Evolutionary conservation across 2,888 invertebrate species (phyloP).

Genomic region (Empis livida): DNA sequence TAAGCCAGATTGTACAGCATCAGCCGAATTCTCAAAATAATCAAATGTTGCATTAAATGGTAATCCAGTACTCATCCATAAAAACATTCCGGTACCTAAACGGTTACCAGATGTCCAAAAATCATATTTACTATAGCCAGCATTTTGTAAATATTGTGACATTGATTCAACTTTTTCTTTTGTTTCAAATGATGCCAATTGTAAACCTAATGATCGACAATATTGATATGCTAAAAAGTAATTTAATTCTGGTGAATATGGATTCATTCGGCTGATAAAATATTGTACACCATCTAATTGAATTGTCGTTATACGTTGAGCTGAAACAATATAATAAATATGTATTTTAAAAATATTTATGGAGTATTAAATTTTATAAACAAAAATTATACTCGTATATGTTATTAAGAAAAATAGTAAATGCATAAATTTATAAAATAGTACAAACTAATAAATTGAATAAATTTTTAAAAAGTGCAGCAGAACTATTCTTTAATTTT

Average conservation of each 20-base stretch:
- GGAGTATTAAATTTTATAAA: too few species aligned
- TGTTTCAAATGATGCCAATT: slow-evolving; percentile 73
- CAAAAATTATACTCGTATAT: too few species aligned
- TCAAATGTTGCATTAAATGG: slow-evolving; percentile 83
- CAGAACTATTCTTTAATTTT: too few species aligned
- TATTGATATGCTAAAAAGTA: slow-evolving; percentile 80
- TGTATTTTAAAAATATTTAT: too few species aligned
- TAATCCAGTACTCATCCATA: slow-evolving; percentile 82
- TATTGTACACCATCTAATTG: slow-evolving; percentile 76
- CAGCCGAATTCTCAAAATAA: slow-evolving; percentile 54
- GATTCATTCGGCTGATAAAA: slow-evolving; percentile 77
- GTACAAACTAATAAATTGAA: too few species aligned
- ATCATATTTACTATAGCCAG: slow-evolving; percentile 72
- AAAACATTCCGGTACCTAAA: slow-evolving; percentile 72
- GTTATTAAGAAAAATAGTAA: too few species aligned
- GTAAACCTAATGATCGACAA: slow-evolving; percentile 72
- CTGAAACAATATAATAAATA: slow-evolving; percentile 31
- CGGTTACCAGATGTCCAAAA: slow-evolving; percentile 86
- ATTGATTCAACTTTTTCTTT: slow-evolving; percentile 78
- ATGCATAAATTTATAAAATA: too few species aligned
- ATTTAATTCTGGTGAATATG: slow-evolving; percentile 73
- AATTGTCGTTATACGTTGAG: slow-evolving; percentile 76
- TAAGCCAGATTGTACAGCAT: slow-evolving; percentile 31
- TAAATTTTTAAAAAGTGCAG: too few species aligned
- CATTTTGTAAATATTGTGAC: slow-evolving; percentile 68